Evolutionary conservation across 1,140 invertebrate species (phyloP).

Genomic region (Leptinotarsa lineolata): DNA sequence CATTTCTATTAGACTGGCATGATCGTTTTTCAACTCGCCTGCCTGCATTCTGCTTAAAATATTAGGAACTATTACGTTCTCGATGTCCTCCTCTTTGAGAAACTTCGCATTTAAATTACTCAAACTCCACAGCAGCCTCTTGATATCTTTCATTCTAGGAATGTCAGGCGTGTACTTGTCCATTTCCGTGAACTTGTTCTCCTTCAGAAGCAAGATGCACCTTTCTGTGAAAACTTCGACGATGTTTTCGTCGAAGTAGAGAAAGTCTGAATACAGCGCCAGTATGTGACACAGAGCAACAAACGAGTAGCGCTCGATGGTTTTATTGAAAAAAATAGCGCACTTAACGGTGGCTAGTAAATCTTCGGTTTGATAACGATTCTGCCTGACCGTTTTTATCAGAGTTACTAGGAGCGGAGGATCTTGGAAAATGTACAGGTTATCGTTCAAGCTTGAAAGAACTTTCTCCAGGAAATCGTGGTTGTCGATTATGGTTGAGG

Average conservation of each 20-base stretch:
- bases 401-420: slow-evolving; percentile 50
- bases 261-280: slow-evolving; percentile 51
- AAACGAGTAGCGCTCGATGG: slow-evolving; percentile 50
- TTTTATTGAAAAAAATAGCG: slow-evolving; percentile 54
- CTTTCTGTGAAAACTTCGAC: slow-evolving; percentile 42
- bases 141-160: slow-evolving; percentile 51
- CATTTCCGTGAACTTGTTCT: slow-evolving; percentile 34
- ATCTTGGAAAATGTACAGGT: slow-evolving; percentile 50
- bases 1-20: slow-evolving; percentile 41
- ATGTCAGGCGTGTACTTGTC: slow-evolving; percentile 39
- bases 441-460: slow-evolving; percentile 44
- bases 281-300: slow-evolving; percentile 50
- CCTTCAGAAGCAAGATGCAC: slow-evolving; percentile 39
- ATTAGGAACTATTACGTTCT: slow-evolving; percentile 45
- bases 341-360: slow-evolving; percentile 49
- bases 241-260: slow-evolving; percentile 51
- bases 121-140: slow-evolving; percentile 50
- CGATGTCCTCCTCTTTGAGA: slow-evolving; percentile 33
- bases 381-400: slow-evolving; percentile 52
- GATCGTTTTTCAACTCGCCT: slow-evolving; percentile 42
- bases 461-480: slow-evolving; percentile 43
- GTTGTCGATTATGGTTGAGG: slow-evolving; percentile 51
- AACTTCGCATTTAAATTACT: slow-evolving; percentile 45
- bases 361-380: slow-evolving; percentile 51
- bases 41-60: slow-evolving; percentile 40